phyloP scores from a whole-genome alignment of 2,888 invertebrate genomes.

The Aporophyla nigra region DNA sequence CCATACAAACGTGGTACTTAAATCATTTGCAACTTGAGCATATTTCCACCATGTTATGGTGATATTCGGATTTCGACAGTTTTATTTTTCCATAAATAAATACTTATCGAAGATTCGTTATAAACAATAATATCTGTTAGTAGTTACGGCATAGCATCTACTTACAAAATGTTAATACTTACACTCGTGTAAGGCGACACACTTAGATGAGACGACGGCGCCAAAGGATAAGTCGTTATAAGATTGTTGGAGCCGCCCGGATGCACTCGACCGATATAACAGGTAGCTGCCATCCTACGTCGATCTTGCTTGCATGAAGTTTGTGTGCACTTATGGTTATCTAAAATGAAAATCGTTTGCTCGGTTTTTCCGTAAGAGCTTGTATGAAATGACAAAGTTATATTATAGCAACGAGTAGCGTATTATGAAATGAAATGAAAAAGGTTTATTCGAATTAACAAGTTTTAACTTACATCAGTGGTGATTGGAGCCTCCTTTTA shows the following conservation, averaged over 20 bases:
- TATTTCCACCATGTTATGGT: too few relatives aligned
- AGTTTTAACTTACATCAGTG: too few relatives aligned
- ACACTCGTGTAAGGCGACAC: neutral
- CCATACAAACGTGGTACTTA: too few relatives aligned
- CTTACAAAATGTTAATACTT: neutral
- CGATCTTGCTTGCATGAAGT: slow-evolving; percentile 1
- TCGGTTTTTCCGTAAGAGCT: neutral
- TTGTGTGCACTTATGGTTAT: slow-evolving; percentile 5
- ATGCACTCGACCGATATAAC: slow-evolving; percentile 3
- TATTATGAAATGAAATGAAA: too few relatives aligned
- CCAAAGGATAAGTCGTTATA: neutral
- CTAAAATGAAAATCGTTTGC: slow-evolving; percentile 19
- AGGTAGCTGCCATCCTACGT: neutral
- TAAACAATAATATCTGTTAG: too few relatives aligned
- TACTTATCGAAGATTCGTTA: too few relatives aligned
- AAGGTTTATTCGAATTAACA: too few relatives aligned
- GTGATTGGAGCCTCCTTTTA: too few relatives aligned
- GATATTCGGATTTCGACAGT: too few relatives aligned
- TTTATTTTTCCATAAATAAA: too few relatives aligned
- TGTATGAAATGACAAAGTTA: slow-evolving; percentile 28
- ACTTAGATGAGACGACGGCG: neutral
- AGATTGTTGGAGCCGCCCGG: neutral
- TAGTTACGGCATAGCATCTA: neutral
- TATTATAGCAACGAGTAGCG: neutral
- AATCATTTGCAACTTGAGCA: too few relatives aligned